Base-by-base conservation (phyloP, 2,113 vertebrate species). In the Callaeas wilsoni region DNA sequence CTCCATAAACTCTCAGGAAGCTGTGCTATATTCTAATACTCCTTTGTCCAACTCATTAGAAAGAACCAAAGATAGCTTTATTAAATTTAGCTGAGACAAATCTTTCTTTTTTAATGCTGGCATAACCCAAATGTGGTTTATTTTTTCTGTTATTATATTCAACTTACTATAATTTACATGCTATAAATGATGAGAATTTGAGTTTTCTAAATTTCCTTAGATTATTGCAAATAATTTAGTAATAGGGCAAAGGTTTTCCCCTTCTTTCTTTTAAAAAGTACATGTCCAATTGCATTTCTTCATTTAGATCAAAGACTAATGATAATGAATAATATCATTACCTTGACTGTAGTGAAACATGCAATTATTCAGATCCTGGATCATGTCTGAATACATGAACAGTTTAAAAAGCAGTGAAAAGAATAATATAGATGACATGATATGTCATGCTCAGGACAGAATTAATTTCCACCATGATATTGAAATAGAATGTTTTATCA, bases 171-270 rank as follows among this genome's bases (percentile, higher is more conserved):
- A 73, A 77, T 57, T 73, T 76, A 7, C 5, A 50, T 64, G 4
- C 2, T 55, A 17, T 39, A 55, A 86, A 46, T 59, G 0, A 63
- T 60, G 17, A 33, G n/a, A 67, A 35, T 52, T 83, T 25, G 3
- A 0, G 9, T 68, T 49, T 35, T 21, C 2, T 32, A 29, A 63
- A 42, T 14, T 69, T 84, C 23, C 13, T 65, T 89, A 37, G 2
- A 3, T 69, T 56, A 56, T 27, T 69, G 9, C 8, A 13, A 89
- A 39, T 53, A 44, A 77, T 50, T 74, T 81, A 60, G 17, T 26
- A 73, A 18, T 21, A 83, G 0, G 4, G 1, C 1, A 63, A 89
- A 55, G 6, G 0, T 1, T 26, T 41, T 20, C 3, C 2, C 3
- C 8, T 17, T 37, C 7, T 69, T 53, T 35, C 9, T 55, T 94